A percentile compares a stretch with the other conserved stretches of the same genome.
Evolutionary conservation across 2,888 invertebrate genomes (phyloP).

Genomic region (Ecliptopera silaceata): DNA sequence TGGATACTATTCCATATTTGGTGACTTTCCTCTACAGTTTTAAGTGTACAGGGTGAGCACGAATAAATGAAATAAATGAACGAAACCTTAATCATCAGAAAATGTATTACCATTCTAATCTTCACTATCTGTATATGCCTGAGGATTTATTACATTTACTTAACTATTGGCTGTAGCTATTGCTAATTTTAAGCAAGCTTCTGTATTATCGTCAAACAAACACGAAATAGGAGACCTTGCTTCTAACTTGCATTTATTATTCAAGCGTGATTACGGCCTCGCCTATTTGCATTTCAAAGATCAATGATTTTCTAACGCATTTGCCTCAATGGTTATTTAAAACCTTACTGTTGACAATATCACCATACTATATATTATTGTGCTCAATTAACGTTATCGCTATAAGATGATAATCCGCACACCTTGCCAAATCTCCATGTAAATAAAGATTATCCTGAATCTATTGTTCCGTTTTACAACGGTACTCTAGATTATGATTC

Average conservation of each 20-base stretch:
- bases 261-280: slow-evolving; percentile 7
- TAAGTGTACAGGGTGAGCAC: too few species aligned
- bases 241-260: slow-evolving; percentile 17
- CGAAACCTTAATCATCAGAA: slow-evolving; percentile 24
- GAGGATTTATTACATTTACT: slow-evolving; percentile 25
- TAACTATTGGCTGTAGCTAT: not conserved
- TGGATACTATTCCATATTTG: too few species aligned
- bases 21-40: too few species aligned
- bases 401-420: slow-evolving; percentile 10
- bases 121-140: slow-evolving; percentile 35
- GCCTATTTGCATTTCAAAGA: slow-evolving; percentile 12
- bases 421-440: slow-evolving; percentile 26
- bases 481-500: slow-evolving; percentile 39
- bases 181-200: slow-evolving; percentile 5
- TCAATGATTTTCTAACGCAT: slow-evolving; percentile 12
- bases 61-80: too few species aligned
- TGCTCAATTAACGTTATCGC: slow-evolving; percentile 8
- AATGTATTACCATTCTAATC: slow-evolving; percentile 35
- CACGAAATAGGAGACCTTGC: slow-evolving; percentile 10
- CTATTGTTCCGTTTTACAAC: slow-evolving; percentile 45
- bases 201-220: slow-evolving; percentile 10
- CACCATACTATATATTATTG: not conserved
- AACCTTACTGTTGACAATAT: not conserved
- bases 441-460: slow-evolving; percentile 46
- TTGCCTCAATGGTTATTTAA: not conserved